Percentiles rank a stretch among this genome's conserved stretches.
These are phyloP conservation scores for Trichoplusia ni DNA, from an alignment of 1,140 invertebrate species.

Conservation along the genomic window DNA sequence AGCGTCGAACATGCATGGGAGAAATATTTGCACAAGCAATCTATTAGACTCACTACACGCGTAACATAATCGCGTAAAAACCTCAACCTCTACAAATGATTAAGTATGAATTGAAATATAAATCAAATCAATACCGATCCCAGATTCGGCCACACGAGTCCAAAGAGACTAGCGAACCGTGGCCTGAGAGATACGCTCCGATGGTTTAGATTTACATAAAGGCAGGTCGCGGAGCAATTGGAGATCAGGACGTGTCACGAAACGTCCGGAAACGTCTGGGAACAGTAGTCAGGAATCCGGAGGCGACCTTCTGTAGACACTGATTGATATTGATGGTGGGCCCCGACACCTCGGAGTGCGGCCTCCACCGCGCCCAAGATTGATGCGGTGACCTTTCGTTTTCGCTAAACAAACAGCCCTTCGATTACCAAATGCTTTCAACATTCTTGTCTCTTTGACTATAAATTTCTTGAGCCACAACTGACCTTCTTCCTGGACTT, in stretches of 20 bases:
- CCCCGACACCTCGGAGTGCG: slow-evolving; percentile 28
- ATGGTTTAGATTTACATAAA: slow-evolving; percentile 12
- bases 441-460: background rate
- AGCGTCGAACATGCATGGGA: no score
- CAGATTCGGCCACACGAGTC: background rate
- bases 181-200: no score
- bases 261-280: background rate
- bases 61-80: no score
- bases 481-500: no score
- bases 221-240: background rate
- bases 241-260: slow-evolving; percentile 3
- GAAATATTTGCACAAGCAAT: no score
- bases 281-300: background rate
- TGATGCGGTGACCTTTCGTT: slow-evolving; percentile 35
- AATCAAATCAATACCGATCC: no score
- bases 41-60: no score
- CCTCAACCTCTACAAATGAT: no score
- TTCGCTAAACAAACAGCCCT: slow-evolving; percentile 19
- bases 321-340: slow-evolving; percentile 66
- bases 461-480: no score
- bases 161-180: no score
- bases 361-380: slow-evolving; percentile 23
- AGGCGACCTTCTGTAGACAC: slow-evolving; percentile 32
- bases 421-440: slow-evolving; percentile 10
- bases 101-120: no score